phyloP scores from a whole-genome alignment of 2,797 vertebrate species.

The Ptychobarbus kaznakovi region DNA sequence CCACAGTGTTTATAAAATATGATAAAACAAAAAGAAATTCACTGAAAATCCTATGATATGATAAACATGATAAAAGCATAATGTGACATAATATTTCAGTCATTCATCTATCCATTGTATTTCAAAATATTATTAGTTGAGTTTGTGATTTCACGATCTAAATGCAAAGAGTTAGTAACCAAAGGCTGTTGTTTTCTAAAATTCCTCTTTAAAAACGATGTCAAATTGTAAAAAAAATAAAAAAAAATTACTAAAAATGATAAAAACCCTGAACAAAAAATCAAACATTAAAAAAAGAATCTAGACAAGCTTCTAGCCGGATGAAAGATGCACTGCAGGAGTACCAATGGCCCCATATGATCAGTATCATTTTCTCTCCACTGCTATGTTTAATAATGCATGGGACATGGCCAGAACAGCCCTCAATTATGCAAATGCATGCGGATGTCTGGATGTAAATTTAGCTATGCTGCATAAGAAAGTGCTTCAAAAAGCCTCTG shows the following conservation, averaged over 20 bases:
- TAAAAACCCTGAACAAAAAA: neutral
- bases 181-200: neutral
- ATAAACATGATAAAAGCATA: neutral
- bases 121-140: neutral
- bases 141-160: neutral
- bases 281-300: neutral
- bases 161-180: neutral
- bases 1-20: neutral
- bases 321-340: slow-evolving; percentile 24
- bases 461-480: slow-evolving; percentile 1
- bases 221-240: neutral
- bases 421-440: slow-evolving; percentile 40
- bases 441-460: slow-evolving; percentile 31
- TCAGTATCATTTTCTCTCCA: slow-evolving; percentile 28
- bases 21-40: neutral
- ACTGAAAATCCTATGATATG: neutral
- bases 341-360: slow-evolving; percentile 11
- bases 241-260: neutral
- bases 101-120: neutral
- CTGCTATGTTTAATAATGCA: slow-evolving; percentile 46
- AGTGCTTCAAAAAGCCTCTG: slow-evolving; percentile 26
- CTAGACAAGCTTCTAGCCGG: neutral
- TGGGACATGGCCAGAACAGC: slow-evolving; percentile 20
- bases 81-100: neutral
- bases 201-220: neutral